phyloP scores from a whole-genome alignment of 2,888 invertebrate species.

The Drosophila vallismaia region DNA sequence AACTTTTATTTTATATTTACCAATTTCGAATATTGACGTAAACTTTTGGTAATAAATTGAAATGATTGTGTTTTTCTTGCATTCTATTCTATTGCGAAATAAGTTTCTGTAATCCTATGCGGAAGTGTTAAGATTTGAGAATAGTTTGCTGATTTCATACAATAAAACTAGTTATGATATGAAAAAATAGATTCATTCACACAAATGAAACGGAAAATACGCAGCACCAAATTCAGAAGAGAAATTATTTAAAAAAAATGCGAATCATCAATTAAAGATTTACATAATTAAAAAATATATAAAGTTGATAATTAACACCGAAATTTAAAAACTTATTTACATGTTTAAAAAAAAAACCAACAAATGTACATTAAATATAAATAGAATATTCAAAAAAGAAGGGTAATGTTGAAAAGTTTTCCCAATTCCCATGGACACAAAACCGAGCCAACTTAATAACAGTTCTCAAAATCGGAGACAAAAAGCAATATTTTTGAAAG shows the following conservation, averaged over 20 bases:
- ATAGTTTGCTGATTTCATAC: conserved; percentile 13
- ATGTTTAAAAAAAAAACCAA: not conserved
- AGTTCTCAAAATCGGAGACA: conserved; percentile 27
- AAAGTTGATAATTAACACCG: not conserved
- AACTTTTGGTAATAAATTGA: conserved; percentile 13
- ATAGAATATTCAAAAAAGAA: not conserved
- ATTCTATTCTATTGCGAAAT: conserved; percentile 14
- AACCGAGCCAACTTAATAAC: conserved; percentile 37
- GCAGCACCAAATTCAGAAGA: not conserved
- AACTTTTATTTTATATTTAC: conserved; percentile 5
- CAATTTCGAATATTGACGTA: conserved; percentile 29
- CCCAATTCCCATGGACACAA: conserved; percentile 19
- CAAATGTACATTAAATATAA: not conserved
- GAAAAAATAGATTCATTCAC: conserved; percentile 25
- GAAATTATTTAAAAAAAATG: not conserved
- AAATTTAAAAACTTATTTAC: not conserved
- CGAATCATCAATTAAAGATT: not conserved
- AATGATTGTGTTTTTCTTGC: conserved; percentile 3
- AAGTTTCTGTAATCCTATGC: not conserved
- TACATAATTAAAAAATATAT: not conserved
- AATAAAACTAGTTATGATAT: conserved; percentile 13
- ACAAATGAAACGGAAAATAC: conserved; percentile 9
- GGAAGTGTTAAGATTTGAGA: conserved; percentile 9
- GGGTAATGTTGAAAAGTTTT: not conserved
- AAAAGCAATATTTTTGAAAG: conserved; percentile 24